Base-by-base conservation (phyloP, 1,140 invertebrate species). In the Caenorhabditis inopinata region DNA sequence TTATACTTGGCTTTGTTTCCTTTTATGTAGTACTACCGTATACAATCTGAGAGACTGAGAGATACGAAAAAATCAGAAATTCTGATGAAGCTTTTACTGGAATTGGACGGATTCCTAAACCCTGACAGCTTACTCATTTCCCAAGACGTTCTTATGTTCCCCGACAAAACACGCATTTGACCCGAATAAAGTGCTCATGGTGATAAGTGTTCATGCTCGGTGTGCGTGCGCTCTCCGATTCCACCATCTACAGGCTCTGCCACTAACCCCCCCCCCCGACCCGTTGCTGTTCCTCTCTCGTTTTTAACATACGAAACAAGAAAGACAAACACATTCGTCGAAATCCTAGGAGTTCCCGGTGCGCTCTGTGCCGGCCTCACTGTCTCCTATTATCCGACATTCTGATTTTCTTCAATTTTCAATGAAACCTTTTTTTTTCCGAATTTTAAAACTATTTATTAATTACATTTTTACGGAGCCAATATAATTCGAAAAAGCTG, bases 241-340 rank as follows among this genome's bases (percentile, higher is more conserved):
- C 23, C 23, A n/a, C 29, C 29, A 27, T 25, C 23, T 2, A 6
- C 47, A 18, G n/a, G 16, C 48, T 9, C 48, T 11, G 2, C 48
- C 2, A 6, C n/a, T n/a, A n/a, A n/a, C n/a, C n/a, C n/a, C n/a
- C n/a, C n/a, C n/a, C n/a, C n/a, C n/a, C n/a, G n/a, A n/a, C n/a
- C n/a, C n/a, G n/a, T n/a, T n/a, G n/a, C n/a, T n/a, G n/a, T n/a
- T 25, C 48, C 9, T 68, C 58, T n/a, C 58, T 68, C 58, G 58
- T 68, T 68, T 68, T 68, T 38, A 68, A 68, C 58, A 68, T 68
- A 68, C 58, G 58, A 68, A 68, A 68, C 58, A 68, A 68, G 58
- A 68, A 68, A 68, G 58, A 68, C 58, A 68, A 68, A 68, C 58
- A 68, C 32, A 68, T 68, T 38, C 32, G 32, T 38, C 58, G 12